Percentiles rank a stretch among this genome's conserved stretches.
These are phyloP conservation scores for Orius laevigatus DNA, from an alignment of 1,140 invertebrate genomes.

Conservation along the genomic window DNA sequence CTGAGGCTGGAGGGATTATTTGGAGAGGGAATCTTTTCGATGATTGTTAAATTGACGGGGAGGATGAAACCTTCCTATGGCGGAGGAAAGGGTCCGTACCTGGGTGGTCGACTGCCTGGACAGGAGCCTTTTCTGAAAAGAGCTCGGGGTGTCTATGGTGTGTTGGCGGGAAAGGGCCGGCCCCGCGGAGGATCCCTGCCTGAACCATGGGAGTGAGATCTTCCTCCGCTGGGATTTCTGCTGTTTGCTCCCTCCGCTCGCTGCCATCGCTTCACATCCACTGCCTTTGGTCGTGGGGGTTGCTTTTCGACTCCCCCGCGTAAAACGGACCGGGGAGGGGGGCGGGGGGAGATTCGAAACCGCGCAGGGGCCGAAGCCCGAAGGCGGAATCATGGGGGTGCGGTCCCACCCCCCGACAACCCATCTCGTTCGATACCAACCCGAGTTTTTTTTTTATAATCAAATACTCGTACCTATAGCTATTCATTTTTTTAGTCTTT, in stretches of 20 bases:
- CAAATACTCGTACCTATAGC: no score
- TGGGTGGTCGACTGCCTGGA: constrained; percentile 37
- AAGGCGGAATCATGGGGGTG: background rate
- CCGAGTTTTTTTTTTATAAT: background rate
- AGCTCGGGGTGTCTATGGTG: constrained; percentile 74
- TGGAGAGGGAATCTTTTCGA: background rate
- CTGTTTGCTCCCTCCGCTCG: constrained; percentile 23
- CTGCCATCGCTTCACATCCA: constrained; percentile 18
- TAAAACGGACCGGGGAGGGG: background rate
- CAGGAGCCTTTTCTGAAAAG: constrained; percentile 52
- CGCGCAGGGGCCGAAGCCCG: background rate
- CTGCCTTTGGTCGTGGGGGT: constrained; percentile 9
- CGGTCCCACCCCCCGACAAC: constrained; percentile 3
- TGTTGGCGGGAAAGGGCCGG: constrained; percentile 65
- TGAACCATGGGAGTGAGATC: constrained; percentile 77
- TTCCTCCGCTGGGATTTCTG: constrained; percentile 37
- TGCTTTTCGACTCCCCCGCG: constrained; percentile 16
- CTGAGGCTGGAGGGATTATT: no score
- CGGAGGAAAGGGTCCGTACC: no score
- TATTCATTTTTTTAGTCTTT: no score
- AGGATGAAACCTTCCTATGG: no score
- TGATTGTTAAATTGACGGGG: no score
- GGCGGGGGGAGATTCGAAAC: background rate
- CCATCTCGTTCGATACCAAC: background rate
- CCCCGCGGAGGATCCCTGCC: constrained; percentile 51